Evolutionary conservation across 1,140 invertebrate genomes (phyloP), one percentile per base, ranked within the genome.

Genomic region (Araneus ventricosus): DNA sequence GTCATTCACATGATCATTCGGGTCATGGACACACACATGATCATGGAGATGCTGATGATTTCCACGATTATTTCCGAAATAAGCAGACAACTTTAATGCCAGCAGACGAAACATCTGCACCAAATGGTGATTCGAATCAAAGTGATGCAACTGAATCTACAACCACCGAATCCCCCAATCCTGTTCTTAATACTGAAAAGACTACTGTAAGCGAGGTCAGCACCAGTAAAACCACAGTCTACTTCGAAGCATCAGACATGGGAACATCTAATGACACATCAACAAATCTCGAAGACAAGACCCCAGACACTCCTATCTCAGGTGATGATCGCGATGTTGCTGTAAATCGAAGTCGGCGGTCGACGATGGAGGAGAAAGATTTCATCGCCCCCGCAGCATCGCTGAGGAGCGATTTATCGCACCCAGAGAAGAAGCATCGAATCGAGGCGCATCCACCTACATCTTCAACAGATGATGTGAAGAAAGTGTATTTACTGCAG

Each of bases 21-120:
- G 63, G 93, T 80, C 27, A 94, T 91, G 41, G 79, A 8, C 84
- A 82, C 59, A 7, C 41, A 7, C 59, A 94, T 93, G 85, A 93
- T 41, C 57, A 94, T 84, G 80, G 93, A 39, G 45, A 90, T 4
- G 14, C 37, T 45, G 45, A 34, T 57, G 63, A 90, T 57, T 37
- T 45, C 30, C 88, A 90, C 34, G 87, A 88, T 70, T 59, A 67
- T 88, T 79, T 67, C 10, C n/a, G 27, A 30, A 67, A n/a, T n/a
- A 67, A 67, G 24, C 63, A n/a, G n/a, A 8, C 27, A 20, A 22
- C 24, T 27, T 27, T 37, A 37, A 22, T 24, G 80, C 20, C 30
- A 37, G 1, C 30, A 20, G 20, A 37, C 4, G 10, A 22, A 20
- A 20, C 20, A 17, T 20, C 67, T 14, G 30, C 14, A 10, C 10